Conservation (phyloP, 2,797 vertebrate species). For the Coreius guichenoti region DNA sequence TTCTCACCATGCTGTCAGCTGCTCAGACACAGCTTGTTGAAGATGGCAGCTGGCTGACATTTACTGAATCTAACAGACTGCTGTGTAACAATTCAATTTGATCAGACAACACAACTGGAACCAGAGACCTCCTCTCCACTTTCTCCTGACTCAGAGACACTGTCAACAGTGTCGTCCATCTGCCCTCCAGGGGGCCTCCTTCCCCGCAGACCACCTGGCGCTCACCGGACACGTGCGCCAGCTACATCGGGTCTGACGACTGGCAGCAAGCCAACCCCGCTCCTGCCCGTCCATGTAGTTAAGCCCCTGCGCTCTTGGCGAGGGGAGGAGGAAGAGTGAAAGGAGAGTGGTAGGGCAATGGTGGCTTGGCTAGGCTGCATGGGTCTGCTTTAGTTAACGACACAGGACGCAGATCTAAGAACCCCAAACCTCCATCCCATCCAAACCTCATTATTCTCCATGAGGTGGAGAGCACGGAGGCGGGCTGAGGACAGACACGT, state of each 20-base stretch:
- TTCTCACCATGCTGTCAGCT: constrained; percentile 28
- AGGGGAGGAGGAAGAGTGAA: constrained; percentile 53
- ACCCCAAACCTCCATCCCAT: constrained; percentile 20
- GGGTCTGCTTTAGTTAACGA: constrained; percentile 57
- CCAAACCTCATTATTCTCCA: constrained; percentile 11
- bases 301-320: constrained; percentile 64
- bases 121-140: constrained; percentile 19
- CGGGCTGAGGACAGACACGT: constrained; percentile 20
- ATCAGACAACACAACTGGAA: constrained; percentile 22
- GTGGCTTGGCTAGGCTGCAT: constrained; percentile 42
- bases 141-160: constrained; percentile 52
- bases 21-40: constrained; percentile 28
- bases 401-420: constrained; percentile 37
- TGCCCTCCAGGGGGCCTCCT: constrained; percentile 62
- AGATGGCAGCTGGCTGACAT: constrained; percentile 13
- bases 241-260: constrained; percentile 79
- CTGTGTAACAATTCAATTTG: constrained; percentile 8
- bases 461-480: constrained; percentile 2
- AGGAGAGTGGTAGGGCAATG: constrained; percentile 42
- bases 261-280: constrained; percentile 88
- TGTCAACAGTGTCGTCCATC: constrained; percentile 55
- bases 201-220: constrained; percentile 58
- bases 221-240: constrained; percentile 63
- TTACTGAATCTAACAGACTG: constrained; percentile 24
- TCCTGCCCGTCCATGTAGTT: constrained; percentile 79